Base-by-base conservation (phyloP, 2,113 vertebrate genomes). In the Ophthalmolycus amberensis region DNA sequence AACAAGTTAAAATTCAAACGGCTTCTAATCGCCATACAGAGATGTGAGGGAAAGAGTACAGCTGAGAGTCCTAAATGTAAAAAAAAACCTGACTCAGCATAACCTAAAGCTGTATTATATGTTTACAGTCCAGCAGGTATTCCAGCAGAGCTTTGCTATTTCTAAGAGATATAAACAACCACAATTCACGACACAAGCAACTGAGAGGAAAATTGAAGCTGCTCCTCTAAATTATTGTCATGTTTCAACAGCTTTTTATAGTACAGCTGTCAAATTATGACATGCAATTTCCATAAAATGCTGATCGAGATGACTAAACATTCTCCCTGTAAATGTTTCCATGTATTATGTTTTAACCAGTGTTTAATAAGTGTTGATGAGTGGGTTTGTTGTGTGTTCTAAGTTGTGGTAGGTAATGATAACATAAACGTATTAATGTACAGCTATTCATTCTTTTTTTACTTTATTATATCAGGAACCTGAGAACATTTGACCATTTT, bases 281-380 rank as follows among this genome's bases (percentile, higher is more conserved):
- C 71, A 60, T 70, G 63, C 40, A 42, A 84, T 85, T 89, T 87
- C 67, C 71, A 79, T 83, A 75, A 90, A 90, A 87, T 71, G 37
- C 59, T 54, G 38, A 77, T 83, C 0, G 11, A 73, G 76, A 79
- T 85, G 82, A 89, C 85, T 87, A 70, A 75, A 68, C 32, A 34
- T 5, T 77, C 46, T 34, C 18, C 60, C 1, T 0, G 15, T 63
- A 38, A 77, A 34, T 75, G 59, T 68, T 79, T 71, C 72, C 40
- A 63, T 79, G 79, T 73, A 70, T 32, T 79, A 63, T 40, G 18
- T 20, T 14, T 79, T 52, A 34, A 52, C 75, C 37, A 20, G 38
- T 48, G 68, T 80, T 83, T 83, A 75, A 78, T 69, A 58, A 72
- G 56, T 48, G n/a, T 34, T 65, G 62, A 80, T 66, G 48, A 73